These are phyloP conservation scores for Pachypsylla venusta DNA, from an alignment of 1,140 invertebrate genomes.

Conservation along the genomic window DNA sequence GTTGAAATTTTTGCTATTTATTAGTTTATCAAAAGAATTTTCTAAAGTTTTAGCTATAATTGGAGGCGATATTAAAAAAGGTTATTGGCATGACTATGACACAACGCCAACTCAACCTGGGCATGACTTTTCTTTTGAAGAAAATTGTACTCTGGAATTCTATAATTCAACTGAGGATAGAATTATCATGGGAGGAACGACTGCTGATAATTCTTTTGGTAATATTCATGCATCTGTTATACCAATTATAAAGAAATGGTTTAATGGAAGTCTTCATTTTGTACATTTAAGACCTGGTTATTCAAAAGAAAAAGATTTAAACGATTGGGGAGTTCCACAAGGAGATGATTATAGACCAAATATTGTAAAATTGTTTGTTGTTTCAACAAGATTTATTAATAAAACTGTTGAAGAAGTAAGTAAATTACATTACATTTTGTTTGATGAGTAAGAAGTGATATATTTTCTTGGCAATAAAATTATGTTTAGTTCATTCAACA, in stretches of 20 bases:
- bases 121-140: not conserved
- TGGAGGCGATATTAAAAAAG: slow-evolving; percentile 1
- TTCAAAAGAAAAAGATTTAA: not conserved
- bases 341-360: not conserved
- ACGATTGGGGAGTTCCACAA: not conserved
- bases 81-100: slow-evolving; percentile 3
- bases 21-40: too few relatives aligned
- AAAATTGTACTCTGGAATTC: not conserved
- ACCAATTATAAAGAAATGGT: not conserved
- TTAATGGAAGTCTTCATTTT: not conserved
- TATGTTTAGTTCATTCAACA: too few relatives aligned
- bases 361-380: not conserved
- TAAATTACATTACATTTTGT: too few relatives aligned
- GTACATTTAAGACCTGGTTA: not conserved
- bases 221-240: not conserved
- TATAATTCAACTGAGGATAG: not conserved
- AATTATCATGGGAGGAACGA: not conserved
- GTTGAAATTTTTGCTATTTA: too few relatives aligned
- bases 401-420: not conserved
- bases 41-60: not conserved
- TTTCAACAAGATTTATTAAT: not conserved
- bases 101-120: not conserved
- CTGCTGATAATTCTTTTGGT: not conserved
- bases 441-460: too few relatives aligned
- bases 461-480: too few relatives aligned